These are phyloP conservation scores for Thereuonema tuberculata DNA, from an alignment of 1,140 invertebrate species.

Conservation along the genomic window DNA sequence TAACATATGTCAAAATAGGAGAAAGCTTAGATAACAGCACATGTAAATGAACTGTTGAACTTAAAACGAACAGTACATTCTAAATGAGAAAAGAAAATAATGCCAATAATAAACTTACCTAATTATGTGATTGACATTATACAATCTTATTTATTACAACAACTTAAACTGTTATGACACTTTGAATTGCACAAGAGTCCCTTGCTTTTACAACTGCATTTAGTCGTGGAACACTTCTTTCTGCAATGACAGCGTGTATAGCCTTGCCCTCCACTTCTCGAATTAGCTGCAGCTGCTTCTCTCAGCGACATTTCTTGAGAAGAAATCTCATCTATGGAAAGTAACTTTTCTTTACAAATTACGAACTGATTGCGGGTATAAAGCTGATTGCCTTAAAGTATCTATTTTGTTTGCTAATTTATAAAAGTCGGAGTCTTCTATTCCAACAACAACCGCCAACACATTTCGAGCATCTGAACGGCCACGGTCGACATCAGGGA, in stretches of 20 bases:
- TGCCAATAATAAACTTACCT: not conserved
- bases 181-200: not conserved
- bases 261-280: not conserved
- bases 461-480: conserved; percentile 4
- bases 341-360: conserved; percentile 15
- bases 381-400: conserved; percentile 13
- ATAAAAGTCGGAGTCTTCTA: conserved; percentile 8
- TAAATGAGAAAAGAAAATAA: not conserved
- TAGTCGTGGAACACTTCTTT: not conserved
- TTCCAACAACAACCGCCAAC: conserved; percentile 14
- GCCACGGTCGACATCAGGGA: conserved; percentile 10
- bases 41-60: not conserved
- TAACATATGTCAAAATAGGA: too few species aligned
- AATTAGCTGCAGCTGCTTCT: not conserved
- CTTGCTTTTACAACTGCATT: not conserved
- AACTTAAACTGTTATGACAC: not conserved
- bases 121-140: not conserved
- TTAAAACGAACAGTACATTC: not conserved
- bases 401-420: conserved; percentile 13
- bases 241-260: not conserved
- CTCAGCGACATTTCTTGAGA: not conserved
- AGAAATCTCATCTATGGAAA: conserved; percentile 14
- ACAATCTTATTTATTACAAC: not conserved
- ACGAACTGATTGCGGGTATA: conserved; percentile 13
- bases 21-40: not conserved